A percentile compares a stretch with the other conserved stretches of the same genome.
Conservation (phyloP, 2,797 vertebrate species). For the Aselliscus stoliczkanus region DNA sequence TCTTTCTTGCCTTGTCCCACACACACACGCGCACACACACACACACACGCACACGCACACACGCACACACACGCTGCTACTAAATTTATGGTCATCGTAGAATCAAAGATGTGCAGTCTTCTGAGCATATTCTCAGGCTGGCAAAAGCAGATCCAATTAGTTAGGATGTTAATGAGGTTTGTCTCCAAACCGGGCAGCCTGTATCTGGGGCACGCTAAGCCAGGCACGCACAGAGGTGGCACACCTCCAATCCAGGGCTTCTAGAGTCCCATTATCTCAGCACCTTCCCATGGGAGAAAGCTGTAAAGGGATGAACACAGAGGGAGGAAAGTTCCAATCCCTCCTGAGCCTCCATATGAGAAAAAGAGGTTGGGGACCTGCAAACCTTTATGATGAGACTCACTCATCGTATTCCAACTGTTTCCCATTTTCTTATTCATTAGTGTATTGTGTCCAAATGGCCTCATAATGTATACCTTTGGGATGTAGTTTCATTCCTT, state of each 20-base stretch:
- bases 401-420: accelerated
- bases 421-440: background rate
- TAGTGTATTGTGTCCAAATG: background rate
- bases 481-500: background rate
- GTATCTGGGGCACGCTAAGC: constrained; percentile 31
- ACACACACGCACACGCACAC: background rate
- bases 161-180: constrained; percentile 56
- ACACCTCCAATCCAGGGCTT: background rate
- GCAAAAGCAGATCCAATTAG: constrained; percentile 53
- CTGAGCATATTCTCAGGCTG: background rate
- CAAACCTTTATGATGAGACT: background rate
- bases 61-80: background rate
- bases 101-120: background rate
- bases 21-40: background rate
- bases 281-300: background rate
- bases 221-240: background rate
- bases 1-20: background rate
- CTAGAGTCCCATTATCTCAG: background rate
- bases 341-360: background rate
- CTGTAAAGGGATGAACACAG: background rate
- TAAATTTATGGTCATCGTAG: background rate
- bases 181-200: background rate
- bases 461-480: background rate
- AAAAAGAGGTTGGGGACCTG: background rate
- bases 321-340: background rate